phyloP scores from a whole-genome alignment of 1,140 invertebrate genomes.

The Popillia japonica region DNA sequence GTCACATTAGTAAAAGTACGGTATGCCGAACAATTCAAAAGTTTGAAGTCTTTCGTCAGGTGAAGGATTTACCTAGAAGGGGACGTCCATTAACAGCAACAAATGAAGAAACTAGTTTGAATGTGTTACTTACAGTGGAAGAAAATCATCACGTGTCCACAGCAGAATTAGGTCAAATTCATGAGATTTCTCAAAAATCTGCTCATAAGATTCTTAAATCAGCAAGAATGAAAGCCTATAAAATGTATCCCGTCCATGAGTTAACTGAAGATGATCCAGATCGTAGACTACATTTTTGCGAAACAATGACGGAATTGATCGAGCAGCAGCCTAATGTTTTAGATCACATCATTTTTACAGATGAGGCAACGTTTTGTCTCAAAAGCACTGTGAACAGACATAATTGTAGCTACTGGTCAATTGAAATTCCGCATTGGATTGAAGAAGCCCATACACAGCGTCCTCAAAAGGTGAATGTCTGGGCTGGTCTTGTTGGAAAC shows the following conservation, averaged over 20 bases:
- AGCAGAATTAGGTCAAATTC: too few relatives aligned
- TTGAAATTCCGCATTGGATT: conserved; percentile 45
- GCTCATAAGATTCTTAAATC: conserved; percentile 10
- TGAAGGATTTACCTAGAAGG: neutral
- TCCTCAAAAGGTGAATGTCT: conserved; percentile 43
- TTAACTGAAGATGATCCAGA: neutral
- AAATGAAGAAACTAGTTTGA: too few relatives aligned
- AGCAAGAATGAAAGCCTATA: neutral
- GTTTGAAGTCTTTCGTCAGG: neutral
- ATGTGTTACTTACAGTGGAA: too few relatives aligned
- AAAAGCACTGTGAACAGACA: conserved; percentile 41
- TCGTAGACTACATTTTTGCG: conserved; percentile 17
- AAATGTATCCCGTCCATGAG: neutral
- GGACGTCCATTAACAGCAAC: neutral
- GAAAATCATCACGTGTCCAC: too few relatives aligned
- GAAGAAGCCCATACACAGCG: conserved; percentile 42
- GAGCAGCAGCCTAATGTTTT: neutral
- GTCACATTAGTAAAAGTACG: neutral
- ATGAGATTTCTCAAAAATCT: neutral
- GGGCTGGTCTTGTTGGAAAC: conserved; percentile 40
- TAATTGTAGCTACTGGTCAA: conserved; percentile 43
- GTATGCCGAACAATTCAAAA: neutral
- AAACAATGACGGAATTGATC: conserved; percentile 19
- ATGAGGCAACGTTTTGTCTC: neutral
- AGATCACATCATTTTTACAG: too few relatives aligned